Percentiles rank a stretch among this genome's conserved stretches.
Conservation (phyloP, 1,140 invertebrate species). For the Cherax quadricarinatus region DNA sequence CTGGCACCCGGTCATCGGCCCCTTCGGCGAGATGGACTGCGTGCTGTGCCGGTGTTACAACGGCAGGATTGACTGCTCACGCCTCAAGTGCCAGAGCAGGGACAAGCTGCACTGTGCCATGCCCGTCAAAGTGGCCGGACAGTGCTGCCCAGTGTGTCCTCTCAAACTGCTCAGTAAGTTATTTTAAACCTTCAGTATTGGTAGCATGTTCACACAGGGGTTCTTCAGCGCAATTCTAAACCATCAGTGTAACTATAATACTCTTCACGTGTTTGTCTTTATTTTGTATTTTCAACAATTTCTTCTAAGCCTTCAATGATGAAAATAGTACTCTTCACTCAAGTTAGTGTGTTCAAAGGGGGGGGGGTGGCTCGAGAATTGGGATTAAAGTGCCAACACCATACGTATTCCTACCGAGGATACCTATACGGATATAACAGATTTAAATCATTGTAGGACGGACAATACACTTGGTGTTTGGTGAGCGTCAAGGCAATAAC, state of each 20-base stretch:
- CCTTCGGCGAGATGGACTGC: slow-evolving; percentile 75
- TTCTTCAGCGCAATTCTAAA: background rate
- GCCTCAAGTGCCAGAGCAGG: slow-evolving; percentile 55
- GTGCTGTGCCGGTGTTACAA: slow-evolving; percentile 60
- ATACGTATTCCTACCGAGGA: too few relatives aligned
- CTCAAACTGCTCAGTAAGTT: slow-evolving; percentile 21
- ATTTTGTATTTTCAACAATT: too few relatives aligned
- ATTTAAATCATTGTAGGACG: too few relatives aligned
- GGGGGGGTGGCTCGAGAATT: too few relatives aligned
- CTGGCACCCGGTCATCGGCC: slow-evolving; percentile 77
- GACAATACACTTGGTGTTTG: too few relatives aligned
- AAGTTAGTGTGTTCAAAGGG: too few relatives aligned
- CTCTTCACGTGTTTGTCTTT: background rate
- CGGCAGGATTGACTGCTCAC: slow-evolving; percentile 50
- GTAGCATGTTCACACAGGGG: background rate
- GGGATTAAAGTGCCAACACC: too few relatives aligned
- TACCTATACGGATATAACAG: too few relatives aligned
- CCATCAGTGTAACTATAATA: background rate
- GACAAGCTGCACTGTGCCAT: slow-evolving; percentile 54
- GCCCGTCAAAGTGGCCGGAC: slow-evolving; percentile 60
- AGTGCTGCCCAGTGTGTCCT: slow-evolving; percentile 61
- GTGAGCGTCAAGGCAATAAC: too few relatives aligned
- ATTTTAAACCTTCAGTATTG: background rate
- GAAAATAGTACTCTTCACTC: too few relatives aligned
- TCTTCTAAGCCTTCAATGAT: too few relatives aligned